These are phyloP conservation scores for Vireo griseus DNA, from an alignment of 2,797 vertebrate genomes.

Conservation along the genomic window DNA sequence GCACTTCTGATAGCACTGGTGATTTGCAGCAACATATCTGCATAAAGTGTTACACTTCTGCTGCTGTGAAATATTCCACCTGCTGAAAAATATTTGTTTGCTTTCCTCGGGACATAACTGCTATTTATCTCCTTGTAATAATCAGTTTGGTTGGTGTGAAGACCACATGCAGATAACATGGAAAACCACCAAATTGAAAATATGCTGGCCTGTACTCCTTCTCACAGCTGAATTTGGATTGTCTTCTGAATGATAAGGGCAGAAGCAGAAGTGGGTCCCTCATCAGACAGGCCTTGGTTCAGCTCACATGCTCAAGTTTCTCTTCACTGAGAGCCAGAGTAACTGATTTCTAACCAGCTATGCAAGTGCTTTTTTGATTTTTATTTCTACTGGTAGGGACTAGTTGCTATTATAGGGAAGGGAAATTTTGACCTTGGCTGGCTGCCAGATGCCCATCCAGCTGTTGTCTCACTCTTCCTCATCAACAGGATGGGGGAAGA, in stretches of 20 bases:
- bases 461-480: rapidly evolving
- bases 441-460: neutral
- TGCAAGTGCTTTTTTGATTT: neutral
- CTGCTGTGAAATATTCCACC: neutral
- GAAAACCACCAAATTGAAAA: neutral
- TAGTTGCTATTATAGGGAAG: neutral
- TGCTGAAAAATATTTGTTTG: neutral
- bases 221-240: neutral
- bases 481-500: neutral
- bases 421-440: neutral
- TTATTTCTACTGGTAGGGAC: neutral
- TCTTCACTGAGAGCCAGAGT: neutral
- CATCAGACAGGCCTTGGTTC: neutral
- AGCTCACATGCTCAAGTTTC: rapidly evolving
- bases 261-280: neutral
- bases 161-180: neutral
- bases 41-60: neutral
- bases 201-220: neutral
- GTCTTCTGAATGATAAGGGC: neutral
- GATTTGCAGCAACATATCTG: neutral
- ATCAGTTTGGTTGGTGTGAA: neutral
- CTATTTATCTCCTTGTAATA: neutral
- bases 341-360: rapidly evolving
- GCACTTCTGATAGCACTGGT: neutral
- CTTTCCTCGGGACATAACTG: neutral